phyloP scores from a whole-genome alignment of 2,113 vertebrate genomes.

The Melanostigma gelatinosum region DNA sequence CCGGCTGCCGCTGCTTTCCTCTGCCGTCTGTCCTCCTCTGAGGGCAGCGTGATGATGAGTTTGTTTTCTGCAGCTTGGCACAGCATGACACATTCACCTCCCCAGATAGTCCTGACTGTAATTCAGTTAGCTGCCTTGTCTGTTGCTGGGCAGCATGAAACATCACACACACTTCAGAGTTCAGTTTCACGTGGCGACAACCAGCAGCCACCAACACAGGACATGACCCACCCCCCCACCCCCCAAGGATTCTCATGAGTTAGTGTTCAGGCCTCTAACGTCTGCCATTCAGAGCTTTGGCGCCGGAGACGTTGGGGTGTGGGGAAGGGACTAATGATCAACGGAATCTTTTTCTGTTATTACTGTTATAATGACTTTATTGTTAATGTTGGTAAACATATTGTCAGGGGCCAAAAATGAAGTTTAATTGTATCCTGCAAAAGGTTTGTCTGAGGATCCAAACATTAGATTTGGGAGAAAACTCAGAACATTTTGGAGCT shows the following conservation, averaged over 20 bases:
- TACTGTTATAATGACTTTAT: constrained; percentile 6
- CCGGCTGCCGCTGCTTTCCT: constrained; percentile 35
- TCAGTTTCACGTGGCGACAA: constrained; percentile 51
- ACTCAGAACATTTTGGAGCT: background rate
- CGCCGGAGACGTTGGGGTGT: background rate
- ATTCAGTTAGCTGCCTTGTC: constrained; percentile 76
- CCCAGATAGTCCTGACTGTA: constrained; percentile 80
- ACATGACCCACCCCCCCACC: constrained; percentile 1
- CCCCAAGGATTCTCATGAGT: constrained; percentile 40
- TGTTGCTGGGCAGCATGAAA: constrained; percentile 78
- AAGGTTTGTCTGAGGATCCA: background rate
- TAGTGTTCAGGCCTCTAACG: constrained; percentile 29
- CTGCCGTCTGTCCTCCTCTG: constrained; percentile 57
- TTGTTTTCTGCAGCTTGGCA: constrained; percentile 73
- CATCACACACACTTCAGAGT: constrained; percentile 56
- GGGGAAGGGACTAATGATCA: constrained; percentile 20
- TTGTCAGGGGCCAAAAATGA: background rate
- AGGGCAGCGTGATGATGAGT: constrained; percentile 65
- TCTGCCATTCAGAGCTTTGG: constrained; percentile 31
- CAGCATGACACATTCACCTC: constrained; percentile 72
- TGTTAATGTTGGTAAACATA: background rate
- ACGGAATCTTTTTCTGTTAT: constrained; percentile 8
- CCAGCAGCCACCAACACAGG: constrained; percentile 51
- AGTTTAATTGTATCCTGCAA: background rate
- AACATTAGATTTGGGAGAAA: too few relatives aligned